A percentile compares a stretch with the other conserved stretches of the same genome.
Conservation (phyloP, 1,140 invertebrate species). For the Drosophila tropicalis region DNA sequence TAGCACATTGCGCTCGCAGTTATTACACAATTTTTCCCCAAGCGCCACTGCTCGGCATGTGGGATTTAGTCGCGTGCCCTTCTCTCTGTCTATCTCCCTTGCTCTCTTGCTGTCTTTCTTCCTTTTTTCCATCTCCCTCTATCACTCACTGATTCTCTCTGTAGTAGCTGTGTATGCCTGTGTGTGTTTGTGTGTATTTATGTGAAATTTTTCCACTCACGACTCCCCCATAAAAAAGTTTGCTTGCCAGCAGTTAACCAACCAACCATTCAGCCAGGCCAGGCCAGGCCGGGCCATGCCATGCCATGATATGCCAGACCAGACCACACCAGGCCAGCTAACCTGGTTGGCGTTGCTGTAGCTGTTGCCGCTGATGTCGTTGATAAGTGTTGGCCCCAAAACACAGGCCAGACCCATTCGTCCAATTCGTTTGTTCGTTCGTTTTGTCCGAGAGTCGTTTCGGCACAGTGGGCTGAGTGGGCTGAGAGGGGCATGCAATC, state of each 20-base stretch:
- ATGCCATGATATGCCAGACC: conserved; percentile 14
- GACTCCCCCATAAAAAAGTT: conserved; percentile 68
- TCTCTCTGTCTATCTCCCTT: not conserved
- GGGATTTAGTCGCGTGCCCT: conserved; percentile 71
- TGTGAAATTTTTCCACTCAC: conserved; percentile 80
- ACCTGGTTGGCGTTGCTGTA: conserved; percentile 42
- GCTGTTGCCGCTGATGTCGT: conserved; percentile 72
- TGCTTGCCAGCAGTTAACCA: conserved; percentile 68
- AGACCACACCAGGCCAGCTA: conserved; percentile 52
- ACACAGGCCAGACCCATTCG: conserved; percentile 35
- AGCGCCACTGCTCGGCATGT: conserved; percentile 61
- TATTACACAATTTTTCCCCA: conserved; percentile 79
- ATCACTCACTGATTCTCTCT: not conserved
- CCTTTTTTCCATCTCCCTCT: not conserved
- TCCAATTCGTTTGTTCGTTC: conserved; percentile 19
- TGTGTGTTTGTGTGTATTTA: conserved; percentile 49
- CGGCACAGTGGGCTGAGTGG: conserved; percentile 63
- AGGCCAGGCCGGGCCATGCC: conserved; percentile 20
- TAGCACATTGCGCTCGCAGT: conserved; percentile 77
- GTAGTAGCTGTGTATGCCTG: not conserved
- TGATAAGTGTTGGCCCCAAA: conserved; percentile 77
- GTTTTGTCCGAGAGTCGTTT: not conserved
- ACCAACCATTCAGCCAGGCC: conserved; percentile 43
- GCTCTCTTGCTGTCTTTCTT: not conserved
- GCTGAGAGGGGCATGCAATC: not conserved